A percentile compares a stretch with the other conserved stretches of the same genome.
Evolutionary conservation across 1,140 invertebrate species (phyloP).

Genomic region (Yoshiicerus persimilis): DNA sequence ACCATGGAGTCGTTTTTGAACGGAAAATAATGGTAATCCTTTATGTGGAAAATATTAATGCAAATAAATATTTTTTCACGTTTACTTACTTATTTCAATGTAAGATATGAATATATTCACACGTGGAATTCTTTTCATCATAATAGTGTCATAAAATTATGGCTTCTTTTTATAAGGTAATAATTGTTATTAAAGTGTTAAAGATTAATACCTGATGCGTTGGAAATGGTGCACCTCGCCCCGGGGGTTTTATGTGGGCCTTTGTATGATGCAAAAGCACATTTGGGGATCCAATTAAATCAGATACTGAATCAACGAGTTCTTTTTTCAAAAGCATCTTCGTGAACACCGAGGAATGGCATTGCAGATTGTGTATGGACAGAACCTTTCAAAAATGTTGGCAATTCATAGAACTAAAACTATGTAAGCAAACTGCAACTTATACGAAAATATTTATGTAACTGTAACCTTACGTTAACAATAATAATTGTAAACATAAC

Average conservation of each 20-base stretch:
- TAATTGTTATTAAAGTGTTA: too few species aligned
- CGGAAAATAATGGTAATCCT: slow-evolving; percentile 68
- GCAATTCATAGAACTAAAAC: background rate
- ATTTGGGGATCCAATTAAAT: slow-evolving; percentile 61
- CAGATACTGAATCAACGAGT: slow-evolving; percentile 62
- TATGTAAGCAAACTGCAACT: background rate
- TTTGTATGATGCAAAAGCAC: slow-evolving; percentile 66
- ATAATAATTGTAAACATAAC: background rate
- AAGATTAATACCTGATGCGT: slow-evolving; percentile 63
- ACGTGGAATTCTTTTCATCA: too few species aligned
- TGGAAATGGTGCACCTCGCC: slow-evolving; percentile 64
- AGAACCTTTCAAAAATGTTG: slow-evolving; percentile 54
- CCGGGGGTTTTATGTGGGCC: slow-evolving; percentile 64
- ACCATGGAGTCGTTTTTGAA: slow-evolving; percentile 64
- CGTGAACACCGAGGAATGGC: slow-evolving; percentile 62
- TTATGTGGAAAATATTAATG: too few species aligned
- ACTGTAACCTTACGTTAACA: background rate
- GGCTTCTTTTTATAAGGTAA: too few species aligned
- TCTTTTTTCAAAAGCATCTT: slow-evolving; percentile 59
- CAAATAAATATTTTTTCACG: background rate
- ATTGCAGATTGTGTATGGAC: slow-evolving; percentile 63
- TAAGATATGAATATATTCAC: too few species aligned
- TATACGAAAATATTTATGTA: background rate
- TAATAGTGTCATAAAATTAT: too few species aligned
- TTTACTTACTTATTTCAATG: too few species aligned